phyloP scores from a whole-genome alignment of 2,888 invertebrate genomes.

The Morpho deidamia region DNA sequence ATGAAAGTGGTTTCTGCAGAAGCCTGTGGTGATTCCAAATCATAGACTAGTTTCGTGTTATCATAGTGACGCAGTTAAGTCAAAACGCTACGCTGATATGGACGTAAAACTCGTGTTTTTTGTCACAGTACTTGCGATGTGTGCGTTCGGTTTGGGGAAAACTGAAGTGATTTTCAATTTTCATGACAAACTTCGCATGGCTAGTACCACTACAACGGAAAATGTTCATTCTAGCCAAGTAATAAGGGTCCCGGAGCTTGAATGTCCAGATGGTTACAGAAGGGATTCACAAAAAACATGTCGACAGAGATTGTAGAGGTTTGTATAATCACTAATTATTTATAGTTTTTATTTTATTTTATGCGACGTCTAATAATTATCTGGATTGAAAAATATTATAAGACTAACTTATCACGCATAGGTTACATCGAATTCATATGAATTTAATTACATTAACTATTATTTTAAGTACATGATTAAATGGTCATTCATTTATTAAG shows the following conservation, averaged over 20 bases:
- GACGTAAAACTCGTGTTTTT: constrained; percentile 45
- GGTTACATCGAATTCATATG: too few relatives aligned
- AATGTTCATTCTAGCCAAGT: constrained; percentile 42
- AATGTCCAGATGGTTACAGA: constrained; percentile 42
- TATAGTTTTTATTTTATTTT: not conserved
- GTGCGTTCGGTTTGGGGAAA: constrained; percentile 27
- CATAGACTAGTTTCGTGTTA: constrained; percentile 19
- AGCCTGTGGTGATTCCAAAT: constrained; percentile 46
- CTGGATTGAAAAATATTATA: too few relatives aligned
- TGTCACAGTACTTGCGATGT: constrained; percentile 32
- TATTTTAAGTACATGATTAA: too few relatives aligned
- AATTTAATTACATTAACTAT: too few relatives aligned
- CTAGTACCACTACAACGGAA: constrained; percentile 31
- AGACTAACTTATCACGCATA: too few relatives aligned
- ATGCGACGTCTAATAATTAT: not conserved
- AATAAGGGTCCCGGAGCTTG: constrained; percentile 50
- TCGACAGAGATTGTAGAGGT: constrained; percentile 44
- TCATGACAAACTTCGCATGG: constrained; percentile 41
- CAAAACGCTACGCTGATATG: constrained; percentile 44
- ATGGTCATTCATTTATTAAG: too few relatives aligned
- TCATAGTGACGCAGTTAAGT: constrained; percentile 40
- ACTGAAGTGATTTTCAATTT: constrained; percentile 41
- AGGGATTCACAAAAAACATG: constrained; percentile 47
- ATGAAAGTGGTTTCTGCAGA: constrained; percentile 55
- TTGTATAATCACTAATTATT: not conserved